A percentile compares a stretch with the other conserved stretches of the same genome.
Conservation (phyloP, 2,888 invertebrate genomes). For the Ganaspis brasiliensis region DNA sequence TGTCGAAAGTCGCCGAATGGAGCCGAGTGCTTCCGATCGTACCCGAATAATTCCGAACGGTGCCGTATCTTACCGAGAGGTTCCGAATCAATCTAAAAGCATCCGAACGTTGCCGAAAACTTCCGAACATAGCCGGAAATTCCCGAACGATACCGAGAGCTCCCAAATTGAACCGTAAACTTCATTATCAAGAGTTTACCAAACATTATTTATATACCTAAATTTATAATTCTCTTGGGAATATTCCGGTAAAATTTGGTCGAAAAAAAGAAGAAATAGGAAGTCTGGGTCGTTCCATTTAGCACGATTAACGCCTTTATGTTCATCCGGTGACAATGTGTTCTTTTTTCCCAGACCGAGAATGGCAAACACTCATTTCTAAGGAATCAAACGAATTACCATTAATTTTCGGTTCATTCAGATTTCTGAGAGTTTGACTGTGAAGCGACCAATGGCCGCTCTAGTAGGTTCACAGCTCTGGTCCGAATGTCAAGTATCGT, state of each 20-base stretch:
- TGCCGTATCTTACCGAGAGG: no score
- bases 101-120: no score
- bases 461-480: slow-evolving; percentile 31
- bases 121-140: no score
- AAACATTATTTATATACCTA: no score
- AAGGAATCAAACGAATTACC: slow-evolving; percentile 60
- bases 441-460: slow-evolving; percentile 54
- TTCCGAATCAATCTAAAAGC: no score
- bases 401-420: slow-evolving; percentile 63
- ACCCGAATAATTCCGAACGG: no score
- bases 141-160: no score
- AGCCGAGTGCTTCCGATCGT: no score
- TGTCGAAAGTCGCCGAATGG: no score
- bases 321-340: slow-evolving; percentile 49
- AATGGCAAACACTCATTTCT: slow-evolving; percentile 59
- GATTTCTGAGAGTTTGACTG: slow-evolving; percentile 57
- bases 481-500: slow-evolving; percentile 22
- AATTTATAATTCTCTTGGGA: no score
- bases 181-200: no score
- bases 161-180: no score
- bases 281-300: slow-evolving; percentile 57
- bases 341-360: background rate
- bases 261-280: slow-evolving; percentile 28
- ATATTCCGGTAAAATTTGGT: background rate
- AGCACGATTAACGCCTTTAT: slow-evolving; percentile 66